Evolutionary conservation across 2,113 vertebrate species (phyloP).

Genomic region (Neodontobutis hainanensis): DNA sequence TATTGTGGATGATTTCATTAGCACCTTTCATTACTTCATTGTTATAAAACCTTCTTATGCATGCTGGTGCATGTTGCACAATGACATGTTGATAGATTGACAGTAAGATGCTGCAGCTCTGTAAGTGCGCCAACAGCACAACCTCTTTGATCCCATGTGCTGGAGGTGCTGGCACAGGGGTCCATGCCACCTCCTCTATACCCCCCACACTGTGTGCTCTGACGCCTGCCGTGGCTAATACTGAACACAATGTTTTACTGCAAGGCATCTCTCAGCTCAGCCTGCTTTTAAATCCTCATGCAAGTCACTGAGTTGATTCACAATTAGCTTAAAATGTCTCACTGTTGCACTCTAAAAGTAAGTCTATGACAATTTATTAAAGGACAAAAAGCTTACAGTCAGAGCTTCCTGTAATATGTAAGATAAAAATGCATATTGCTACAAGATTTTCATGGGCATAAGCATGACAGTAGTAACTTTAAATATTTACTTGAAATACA

Average conservation of each 20-base stretch:
- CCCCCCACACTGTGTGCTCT: constrained; percentile 47
- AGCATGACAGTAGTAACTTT: no score
- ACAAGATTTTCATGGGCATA: no score
- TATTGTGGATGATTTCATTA: background rate
- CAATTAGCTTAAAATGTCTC: constrained; percentile 22
- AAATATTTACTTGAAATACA: no score
- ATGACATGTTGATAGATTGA: constrained; percentile 14
- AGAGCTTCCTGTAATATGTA: no score
- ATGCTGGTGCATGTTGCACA: background rate
- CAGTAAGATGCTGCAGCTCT: constrained; percentile 24
- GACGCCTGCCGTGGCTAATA: constrained; percentile 33
- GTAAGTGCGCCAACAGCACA: constrained; percentile 45
- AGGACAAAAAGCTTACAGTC: background rate
- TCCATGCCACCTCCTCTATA: constrained; percentile 63
- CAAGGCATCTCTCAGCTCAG: constrained; percentile 32
- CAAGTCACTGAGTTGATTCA: constrained; percentile 12
- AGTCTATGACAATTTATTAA: background rate
- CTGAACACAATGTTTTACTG: constrained; percentile 36
- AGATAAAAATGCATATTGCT: no score
- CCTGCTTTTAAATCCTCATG: constrained; percentile 1
- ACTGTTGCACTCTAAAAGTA: background rate
- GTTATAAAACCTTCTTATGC: background rate
- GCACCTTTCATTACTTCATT: constrained; percentile 2
- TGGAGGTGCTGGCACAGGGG: constrained; percentile 65
- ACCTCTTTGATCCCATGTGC: constrained; percentile 69